Conservation (phyloP, 2,113 vertebrate genomes). For the Bubalus kerabau region DNA sequence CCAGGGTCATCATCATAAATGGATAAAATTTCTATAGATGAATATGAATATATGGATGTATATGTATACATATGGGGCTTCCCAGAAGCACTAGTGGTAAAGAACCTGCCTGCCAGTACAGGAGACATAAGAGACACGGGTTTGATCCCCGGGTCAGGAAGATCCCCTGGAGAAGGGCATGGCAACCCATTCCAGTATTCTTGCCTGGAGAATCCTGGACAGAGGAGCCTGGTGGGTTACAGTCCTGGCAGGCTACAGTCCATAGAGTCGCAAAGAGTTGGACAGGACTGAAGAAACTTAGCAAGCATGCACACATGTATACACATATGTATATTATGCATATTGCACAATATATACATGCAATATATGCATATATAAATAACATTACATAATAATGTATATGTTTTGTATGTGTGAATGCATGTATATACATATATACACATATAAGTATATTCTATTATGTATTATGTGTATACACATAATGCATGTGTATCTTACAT, state of each 20-base stretch:
- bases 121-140: not conserved
- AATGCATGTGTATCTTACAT: not conserved
- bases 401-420: not conserved
- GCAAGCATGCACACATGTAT: accelerated
- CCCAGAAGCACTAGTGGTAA: not conserved
- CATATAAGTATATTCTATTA: not conserved
- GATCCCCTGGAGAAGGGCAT: not conserved
- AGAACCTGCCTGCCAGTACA: not conserved
- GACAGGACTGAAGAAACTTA: not conserved
- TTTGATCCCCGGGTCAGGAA: not conserved
- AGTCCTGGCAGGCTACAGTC: not conserved
- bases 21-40: not conserved
- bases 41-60: not conserved
- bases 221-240: not conserved
- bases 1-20: not conserved
- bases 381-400: not conserved
- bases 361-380: not conserved
- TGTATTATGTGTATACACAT: not conserved
- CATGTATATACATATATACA: not conserved
- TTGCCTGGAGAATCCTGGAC: not conserved
- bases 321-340: not conserved
- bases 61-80: not conserved
- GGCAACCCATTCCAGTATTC: not conserved
- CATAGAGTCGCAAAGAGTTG: not conserved
- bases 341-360: not conserved